These are phyloP conservation scores for Malurus cyaneus DNA, from an alignment of 2,113 vertebrate genomes.

Conservation along the genomic window DNA sequence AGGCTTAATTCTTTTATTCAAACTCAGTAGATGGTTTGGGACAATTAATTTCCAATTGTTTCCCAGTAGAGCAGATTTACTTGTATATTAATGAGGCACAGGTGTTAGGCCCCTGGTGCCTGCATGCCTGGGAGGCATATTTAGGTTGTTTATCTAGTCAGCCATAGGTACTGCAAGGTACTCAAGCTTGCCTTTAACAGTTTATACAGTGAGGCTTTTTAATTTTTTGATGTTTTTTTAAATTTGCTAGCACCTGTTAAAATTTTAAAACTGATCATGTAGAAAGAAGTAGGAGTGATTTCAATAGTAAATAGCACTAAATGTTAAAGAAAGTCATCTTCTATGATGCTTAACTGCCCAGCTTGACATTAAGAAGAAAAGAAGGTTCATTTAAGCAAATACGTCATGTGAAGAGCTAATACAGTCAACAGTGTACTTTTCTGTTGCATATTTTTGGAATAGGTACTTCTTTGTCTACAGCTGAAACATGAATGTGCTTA, in stretches of 20 bases:
- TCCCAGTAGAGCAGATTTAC: constrained; percentile 84
- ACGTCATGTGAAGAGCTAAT: constrained; percentile 62
- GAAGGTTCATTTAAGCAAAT: constrained; percentile 69
- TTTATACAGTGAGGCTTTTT: constrained; percentile 78
- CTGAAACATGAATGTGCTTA: constrained; percentile 70
- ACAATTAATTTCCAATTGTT: constrained; percentile 89
- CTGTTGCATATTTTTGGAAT: constrained; percentile 69
- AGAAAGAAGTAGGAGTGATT: constrained; percentile 75
- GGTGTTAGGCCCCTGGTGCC: constrained; percentile 84
- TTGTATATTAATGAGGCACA: constrained; percentile 88
- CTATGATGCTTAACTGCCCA: constrained; percentile 73
- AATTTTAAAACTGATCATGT: constrained; percentile 81
- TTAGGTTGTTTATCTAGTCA: constrained; percentile 84
- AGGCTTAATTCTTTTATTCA: constrained; percentile 80
- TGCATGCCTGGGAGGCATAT: constrained; percentile 82
- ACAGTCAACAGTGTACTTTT: constrained; percentile 60
- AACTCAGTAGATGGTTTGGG: constrained; percentile 81
- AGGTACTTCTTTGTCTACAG: constrained; percentile 71
- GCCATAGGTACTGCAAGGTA: constrained; percentile 80
- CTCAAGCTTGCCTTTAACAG: constrained; percentile 79
- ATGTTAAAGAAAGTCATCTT: constrained; percentile 76
- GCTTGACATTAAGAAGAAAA: constrained; percentile 74
- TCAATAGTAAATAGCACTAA: constrained; percentile 74
- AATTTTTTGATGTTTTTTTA: constrained; percentile 74
- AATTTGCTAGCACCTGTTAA: constrained; percentile 82